These are phyloP conservation scores for Eira barbara DNA, from an alignment of 2,113 vertebrate species.

Conservation along the genomic window DNA sequence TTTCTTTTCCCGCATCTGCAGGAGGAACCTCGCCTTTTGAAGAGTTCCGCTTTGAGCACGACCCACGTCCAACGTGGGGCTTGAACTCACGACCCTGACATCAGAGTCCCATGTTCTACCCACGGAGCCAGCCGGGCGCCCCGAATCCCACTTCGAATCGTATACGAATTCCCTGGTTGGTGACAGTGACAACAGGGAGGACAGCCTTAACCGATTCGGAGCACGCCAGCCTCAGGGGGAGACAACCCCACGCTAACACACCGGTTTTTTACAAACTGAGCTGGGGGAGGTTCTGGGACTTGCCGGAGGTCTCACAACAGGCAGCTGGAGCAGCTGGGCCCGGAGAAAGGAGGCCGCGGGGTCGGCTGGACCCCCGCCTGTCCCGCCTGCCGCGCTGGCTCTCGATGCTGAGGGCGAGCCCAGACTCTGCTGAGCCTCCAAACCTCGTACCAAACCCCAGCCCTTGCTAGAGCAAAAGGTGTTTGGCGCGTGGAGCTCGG, in stretches of 20 bases:
- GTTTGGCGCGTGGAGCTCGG: accelerated
- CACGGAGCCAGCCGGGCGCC: neutral
- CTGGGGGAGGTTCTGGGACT: neutral
- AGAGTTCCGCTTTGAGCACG: neutral
- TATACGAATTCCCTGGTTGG: accelerated
- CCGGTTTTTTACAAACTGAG: accelerated
- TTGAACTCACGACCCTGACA: neutral
- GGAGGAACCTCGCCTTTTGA: accelerated
- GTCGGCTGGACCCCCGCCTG: accelerated
- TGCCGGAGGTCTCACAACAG: accelerated
- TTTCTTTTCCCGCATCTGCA: accelerated
- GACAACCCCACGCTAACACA: accelerated
- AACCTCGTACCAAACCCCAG: accelerated
- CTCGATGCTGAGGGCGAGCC: accelerated
- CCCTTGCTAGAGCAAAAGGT: accelerated
- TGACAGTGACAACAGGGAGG: neutral
- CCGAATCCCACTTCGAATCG: neutral
- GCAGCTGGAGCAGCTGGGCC: neutral
- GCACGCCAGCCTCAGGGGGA: accelerated
- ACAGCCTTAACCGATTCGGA: too few species aligned
- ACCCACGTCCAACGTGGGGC: neutral
- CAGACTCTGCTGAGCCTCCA: accelerated
- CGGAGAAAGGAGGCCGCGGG: accelerated
- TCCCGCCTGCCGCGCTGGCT: neutral
- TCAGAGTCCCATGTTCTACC: neutral